Evolutionary conservation across 2,888 invertebrate species (phyloP).

Genomic region (Drosophila colorata): DNA sequence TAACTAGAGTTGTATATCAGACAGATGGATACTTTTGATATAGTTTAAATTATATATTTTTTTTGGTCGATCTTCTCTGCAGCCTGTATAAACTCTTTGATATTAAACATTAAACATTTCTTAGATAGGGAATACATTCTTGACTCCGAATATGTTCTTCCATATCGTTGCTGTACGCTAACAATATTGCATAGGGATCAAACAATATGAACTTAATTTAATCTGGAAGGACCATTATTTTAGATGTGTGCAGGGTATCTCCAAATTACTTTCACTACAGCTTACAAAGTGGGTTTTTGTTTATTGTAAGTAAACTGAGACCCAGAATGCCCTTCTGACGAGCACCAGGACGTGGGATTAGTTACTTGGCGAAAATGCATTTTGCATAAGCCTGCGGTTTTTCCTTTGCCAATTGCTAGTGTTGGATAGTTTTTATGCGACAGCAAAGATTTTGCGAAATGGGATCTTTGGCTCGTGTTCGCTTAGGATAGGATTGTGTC

Average conservation of each 20-base stretch:
- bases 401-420: conserved; percentile 43
- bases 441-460: conserved; percentile 37
- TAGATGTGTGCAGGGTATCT: neutral
- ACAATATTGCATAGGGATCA: too few relatives aligned
- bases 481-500: conserved; percentile 21
- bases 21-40: too few relatives aligned
- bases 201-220: neutral
- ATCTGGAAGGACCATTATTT: too few relatives aligned
- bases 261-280: neutral
- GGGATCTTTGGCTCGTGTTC: conserved; percentile 26
- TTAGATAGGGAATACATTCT: too few relatives aligned
- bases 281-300: neutral
- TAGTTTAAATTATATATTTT: too few relatives aligned
- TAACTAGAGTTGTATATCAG: neutral
- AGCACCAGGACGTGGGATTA: conserved; percentile 45
- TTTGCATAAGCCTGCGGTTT: conserved; percentile 75
- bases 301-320: conserved; percentile 2
- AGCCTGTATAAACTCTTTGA: too few relatives aligned
- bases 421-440: conserved; percentile 17
- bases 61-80: too few relatives aligned
- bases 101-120: too few relatives aligned
- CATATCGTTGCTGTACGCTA: too few relatives aligned
- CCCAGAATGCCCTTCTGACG: conserved; percentile 7
- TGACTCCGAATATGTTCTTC: too few relatives aligned
- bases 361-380: conserved; percentile 68